These are phyloP conservation scores for Crossocerus cetratus DNA, from an alignment of 2,888 invertebrate species.

Conservation along the genomic window DNA sequence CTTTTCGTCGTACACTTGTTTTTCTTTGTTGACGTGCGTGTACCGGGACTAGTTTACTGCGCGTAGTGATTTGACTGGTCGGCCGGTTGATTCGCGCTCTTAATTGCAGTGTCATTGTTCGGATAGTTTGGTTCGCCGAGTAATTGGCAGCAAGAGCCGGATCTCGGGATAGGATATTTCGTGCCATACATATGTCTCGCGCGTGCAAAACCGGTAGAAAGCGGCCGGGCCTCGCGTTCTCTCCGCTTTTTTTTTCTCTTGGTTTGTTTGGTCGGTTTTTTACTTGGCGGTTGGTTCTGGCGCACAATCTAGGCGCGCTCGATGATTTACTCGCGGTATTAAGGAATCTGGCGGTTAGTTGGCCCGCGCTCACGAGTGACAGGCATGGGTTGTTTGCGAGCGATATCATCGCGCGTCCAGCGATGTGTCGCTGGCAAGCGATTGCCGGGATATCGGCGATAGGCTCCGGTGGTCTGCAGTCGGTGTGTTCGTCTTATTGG, in stretches of 20 bases:
- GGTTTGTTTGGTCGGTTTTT: too few relatives aligned
- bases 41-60: neutral
- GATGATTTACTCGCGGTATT: too few relatives aligned
- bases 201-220: too few relatives aligned
- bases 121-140: constrained; percentile 47
- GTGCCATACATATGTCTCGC: too few relatives aligned
- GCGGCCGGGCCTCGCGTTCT: too few relatives aligned
- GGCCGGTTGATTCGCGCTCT: too few relatives aligned
- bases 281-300: too few relatives aligned
- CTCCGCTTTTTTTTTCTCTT: too few relatives aligned
- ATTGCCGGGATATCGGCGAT: constrained; percentile 16
- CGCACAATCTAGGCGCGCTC: too few relatives aligned
- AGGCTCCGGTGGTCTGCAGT: constrained; percentile 35
- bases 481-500: constrained; percentile 53
- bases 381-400: neutral
- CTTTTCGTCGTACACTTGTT: constrained; percentile 67
- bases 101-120: too few relatives aligned
- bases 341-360: too few relatives aligned
- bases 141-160: constrained; percentile 1
- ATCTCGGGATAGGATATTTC: too few relatives aligned
- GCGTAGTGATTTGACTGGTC: neutral
- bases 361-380: neutral
- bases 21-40: constrained; percentile 67
- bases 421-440: constrained; percentile 28
- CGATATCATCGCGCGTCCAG: neutral